A percentile compares a stretch with the other conserved stretches of the same genome.
Conservation (phyloP, 2,888 invertebrate species). For the Tolmerus cingulatus region DNA sequence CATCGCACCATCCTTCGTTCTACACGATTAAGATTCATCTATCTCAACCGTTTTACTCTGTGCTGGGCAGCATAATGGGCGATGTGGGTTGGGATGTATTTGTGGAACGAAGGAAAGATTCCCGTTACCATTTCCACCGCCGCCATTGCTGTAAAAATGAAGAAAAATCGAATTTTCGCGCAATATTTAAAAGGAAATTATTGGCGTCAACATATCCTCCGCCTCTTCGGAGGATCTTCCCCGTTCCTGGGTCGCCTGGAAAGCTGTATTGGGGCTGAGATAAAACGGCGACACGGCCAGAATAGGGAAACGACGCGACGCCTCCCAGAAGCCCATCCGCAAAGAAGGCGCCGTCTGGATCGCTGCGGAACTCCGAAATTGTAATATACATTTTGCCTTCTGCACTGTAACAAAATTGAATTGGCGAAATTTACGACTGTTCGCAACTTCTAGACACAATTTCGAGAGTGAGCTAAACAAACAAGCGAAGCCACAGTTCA, state of each 20-base stretch:
- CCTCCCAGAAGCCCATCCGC: neutral
- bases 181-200: constrained; percentile 31
- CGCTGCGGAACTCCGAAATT: neutral
- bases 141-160: constrained; percentile 6
- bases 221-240: neutral
- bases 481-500: neutral
- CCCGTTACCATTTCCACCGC: neutral
- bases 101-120: neutral
- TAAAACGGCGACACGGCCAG: neutral
- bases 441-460: neutral
- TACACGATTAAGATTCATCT: neutral
- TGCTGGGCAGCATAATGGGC: neutral
- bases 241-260: neutral
- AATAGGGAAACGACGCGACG: neutral
- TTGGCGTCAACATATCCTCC: neutral
- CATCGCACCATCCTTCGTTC: neutral
- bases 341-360: constrained; percentile 15
- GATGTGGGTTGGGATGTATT: neutral
- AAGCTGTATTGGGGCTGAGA: neutral
- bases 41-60: neutral
- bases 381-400: neutral
- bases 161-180: constrained; percentile 32
- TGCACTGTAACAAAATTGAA: neutral
- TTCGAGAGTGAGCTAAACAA: neutral
- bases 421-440: neutral